Conservation (phyloP, 2,113 vertebrate species). For the Colinus virginianus region DNA sequence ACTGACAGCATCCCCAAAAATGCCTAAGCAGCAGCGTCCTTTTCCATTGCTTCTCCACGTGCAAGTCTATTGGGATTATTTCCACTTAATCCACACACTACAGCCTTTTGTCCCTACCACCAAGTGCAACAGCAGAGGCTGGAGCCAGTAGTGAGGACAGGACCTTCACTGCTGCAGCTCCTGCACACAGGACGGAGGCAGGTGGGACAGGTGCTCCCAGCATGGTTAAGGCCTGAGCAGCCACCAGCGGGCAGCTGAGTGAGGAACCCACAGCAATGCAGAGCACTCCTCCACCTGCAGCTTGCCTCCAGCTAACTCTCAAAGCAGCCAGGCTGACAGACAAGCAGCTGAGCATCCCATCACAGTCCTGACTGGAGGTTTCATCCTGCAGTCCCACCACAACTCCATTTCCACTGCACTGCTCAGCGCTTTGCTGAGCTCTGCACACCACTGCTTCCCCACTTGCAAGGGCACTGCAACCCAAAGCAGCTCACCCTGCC, state of each 20-base stretch:
- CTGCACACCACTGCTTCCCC: background rate
- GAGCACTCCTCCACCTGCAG: background rate
- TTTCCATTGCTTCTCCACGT: background rate
- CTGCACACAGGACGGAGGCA: too few species aligned
- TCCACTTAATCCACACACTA: background rate
- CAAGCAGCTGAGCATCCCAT: background rate
- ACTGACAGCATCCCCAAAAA: background rate
- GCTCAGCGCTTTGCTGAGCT: background rate
- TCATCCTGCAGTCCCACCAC: too few species aligned
- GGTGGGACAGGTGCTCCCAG: too few species aligned
- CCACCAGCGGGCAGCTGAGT: background rate
- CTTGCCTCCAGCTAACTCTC: background rate
- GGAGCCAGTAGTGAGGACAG: background rate
- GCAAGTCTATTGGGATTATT: background rate
- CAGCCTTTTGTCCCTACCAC: constrained; percentile 3
- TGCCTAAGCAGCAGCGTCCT: background rate
- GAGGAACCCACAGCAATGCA: background rate
- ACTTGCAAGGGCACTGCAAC: too few species aligned
- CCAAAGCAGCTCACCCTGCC: background rate
- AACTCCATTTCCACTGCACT: background rate
- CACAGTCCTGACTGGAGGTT: too few species aligned
- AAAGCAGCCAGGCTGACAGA: too few species aligned
- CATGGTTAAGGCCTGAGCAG: too few species aligned
- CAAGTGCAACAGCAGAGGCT: background rate
- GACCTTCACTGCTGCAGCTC: background rate